Conservation (phyloP, 2,888 invertebrate genomes). For the Scaptomyza parva region DNA sequence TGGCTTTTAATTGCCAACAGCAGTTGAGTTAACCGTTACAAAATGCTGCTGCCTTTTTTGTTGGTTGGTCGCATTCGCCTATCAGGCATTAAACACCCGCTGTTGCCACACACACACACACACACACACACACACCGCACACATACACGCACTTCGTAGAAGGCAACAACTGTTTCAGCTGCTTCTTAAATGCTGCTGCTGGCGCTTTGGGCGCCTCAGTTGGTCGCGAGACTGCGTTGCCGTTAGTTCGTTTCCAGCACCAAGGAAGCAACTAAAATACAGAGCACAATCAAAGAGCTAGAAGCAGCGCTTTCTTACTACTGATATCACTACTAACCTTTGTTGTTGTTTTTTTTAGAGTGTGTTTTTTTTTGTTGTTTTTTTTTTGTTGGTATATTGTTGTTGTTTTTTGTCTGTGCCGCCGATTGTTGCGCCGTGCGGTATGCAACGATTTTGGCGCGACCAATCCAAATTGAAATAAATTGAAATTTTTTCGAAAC, state of each 20-base stretch:
- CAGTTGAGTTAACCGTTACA: constrained; percentile 38
- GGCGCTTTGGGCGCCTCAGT: constrained; percentile 62
- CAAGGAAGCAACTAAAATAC: constrained; percentile 27
- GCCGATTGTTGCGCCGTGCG: constrained; percentile 38
- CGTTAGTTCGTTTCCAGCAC: constrained; percentile 61
- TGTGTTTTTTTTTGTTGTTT: constrained; percentile 50
- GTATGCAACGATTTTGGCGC: constrained; percentile 54
- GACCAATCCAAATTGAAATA: constrained; percentile 38
- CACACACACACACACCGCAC: neutral
- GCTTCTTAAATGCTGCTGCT: constrained; percentile 69
- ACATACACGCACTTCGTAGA: constrained; percentile 14
- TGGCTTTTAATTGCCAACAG: constrained; percentile 17
- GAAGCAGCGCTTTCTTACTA: constrained; percentile 20
- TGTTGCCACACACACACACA: neutral
- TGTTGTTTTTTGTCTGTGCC: constrained; percentile 6
- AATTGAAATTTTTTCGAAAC: neutral
- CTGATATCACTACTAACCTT: neutral
- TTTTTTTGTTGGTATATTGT: constrained; percentile 14
- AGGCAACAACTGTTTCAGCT: constrained; percentile 51
- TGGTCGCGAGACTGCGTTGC: constrained; percentile 75
- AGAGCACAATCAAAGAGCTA: constrained; percentile 1
- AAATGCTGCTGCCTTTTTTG: constrained; percentile 36
- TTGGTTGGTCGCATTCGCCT: constrained; percentile 11
- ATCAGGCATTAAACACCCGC: constrained; percentile 6
- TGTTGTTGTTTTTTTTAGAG: neutral